A percentile compares a stretch with the other conserved stretches of the same genome.
Evolutionary conservation across 2,888 invertebrate genomes (phyloP).

Genomic region (Colostygia pectinataria): DNA sequence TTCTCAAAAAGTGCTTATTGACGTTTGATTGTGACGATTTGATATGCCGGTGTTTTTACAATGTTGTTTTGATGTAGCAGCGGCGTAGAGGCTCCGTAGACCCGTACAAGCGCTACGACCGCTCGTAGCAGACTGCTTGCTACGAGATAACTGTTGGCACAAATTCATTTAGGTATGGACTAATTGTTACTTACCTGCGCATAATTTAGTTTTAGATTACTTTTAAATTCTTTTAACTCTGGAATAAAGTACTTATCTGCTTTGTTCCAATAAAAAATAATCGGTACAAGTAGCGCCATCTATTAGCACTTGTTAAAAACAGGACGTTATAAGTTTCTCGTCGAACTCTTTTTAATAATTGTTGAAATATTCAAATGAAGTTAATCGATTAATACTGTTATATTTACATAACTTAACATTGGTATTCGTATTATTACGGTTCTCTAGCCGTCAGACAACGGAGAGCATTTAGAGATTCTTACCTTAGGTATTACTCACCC

Average conservation of each 20-base stretch:
- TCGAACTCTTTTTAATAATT: no score
- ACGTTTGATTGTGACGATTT: constrained; percentile 35
- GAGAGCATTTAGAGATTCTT: no score
- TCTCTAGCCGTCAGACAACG: no score
- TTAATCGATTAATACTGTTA: no score
- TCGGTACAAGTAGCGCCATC: constrained; percentile 46
- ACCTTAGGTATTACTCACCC: no score
- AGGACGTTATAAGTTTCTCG: not conserved
- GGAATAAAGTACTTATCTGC: not conserved
- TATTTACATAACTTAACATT: no score
- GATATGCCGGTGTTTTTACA: constrained; percentile 40
- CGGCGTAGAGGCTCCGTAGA: constrained; percentile 47
- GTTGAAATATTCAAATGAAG: no score
- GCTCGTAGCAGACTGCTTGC: constrained; percentile 56
- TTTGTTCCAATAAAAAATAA: constrained; percentile 20
- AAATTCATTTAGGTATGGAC: no score
- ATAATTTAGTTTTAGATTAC: no score
- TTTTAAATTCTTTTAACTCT: not conserved
- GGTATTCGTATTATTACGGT: no score
- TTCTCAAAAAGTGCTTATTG: constrained; percentile 24
- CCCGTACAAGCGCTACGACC: constrained; percentile 53
- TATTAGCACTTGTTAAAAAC: constrained; percentile 31
- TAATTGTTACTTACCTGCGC: no score
- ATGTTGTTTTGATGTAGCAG: constrained; percentile 32
- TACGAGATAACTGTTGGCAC: constrained; percentile 18